Evolutionary conservation across 1,140 invertebrate genomes (phyloP).

Genomic region (Leguminivora glycinivorella): DNA sequence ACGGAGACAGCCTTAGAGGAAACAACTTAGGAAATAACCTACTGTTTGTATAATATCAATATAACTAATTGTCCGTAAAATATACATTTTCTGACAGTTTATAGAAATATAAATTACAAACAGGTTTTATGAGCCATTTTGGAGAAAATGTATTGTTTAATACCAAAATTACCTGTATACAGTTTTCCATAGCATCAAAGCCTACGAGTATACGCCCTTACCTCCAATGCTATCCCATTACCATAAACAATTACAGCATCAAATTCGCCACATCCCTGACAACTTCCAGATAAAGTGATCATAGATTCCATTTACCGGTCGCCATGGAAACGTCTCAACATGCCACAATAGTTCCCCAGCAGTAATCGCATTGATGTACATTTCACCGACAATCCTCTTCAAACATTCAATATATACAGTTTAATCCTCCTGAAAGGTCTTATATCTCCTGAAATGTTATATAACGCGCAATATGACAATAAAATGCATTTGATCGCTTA

Average conservation of each 20-base stretch:
- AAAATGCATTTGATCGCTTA: constrained; percentile 28
- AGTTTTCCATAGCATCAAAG: too few relatives aligned
- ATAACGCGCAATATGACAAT: constrained; percentile 7
- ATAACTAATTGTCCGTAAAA: too few relatives aligned
- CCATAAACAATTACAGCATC: not conserved
- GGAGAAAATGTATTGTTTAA: too few relatives aligned
- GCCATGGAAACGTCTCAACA: not conserved
- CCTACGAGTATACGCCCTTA: too few relatives aligned
- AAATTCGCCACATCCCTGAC: not conserved
- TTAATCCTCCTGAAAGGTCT: constrained; percentile 2
- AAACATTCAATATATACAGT: constrained; percentile 2
- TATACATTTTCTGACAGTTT: too few relatives aligned
- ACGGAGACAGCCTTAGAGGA: too few relatives aligned
- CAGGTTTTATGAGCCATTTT: too few relatives aligned
- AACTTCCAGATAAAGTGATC: not conserved
- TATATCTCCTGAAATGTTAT: not conserved
- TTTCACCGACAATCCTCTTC: constrained; percentile 1
- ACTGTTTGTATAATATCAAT: too few relatives aligned
- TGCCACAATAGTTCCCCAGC: not conserved
- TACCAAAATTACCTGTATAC: too few relatives aligned
- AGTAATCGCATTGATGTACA: constrained; percentile 4
- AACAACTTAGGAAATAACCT: too few relatives aligned
- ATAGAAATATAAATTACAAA: too few relatives aligned
- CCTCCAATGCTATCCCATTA: too few relatives aligned
- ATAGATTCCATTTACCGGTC: not conserved